Conservation (phyloP, 1,140 invertebrate species). For the Leptestheria dahalacensis region DNA sequence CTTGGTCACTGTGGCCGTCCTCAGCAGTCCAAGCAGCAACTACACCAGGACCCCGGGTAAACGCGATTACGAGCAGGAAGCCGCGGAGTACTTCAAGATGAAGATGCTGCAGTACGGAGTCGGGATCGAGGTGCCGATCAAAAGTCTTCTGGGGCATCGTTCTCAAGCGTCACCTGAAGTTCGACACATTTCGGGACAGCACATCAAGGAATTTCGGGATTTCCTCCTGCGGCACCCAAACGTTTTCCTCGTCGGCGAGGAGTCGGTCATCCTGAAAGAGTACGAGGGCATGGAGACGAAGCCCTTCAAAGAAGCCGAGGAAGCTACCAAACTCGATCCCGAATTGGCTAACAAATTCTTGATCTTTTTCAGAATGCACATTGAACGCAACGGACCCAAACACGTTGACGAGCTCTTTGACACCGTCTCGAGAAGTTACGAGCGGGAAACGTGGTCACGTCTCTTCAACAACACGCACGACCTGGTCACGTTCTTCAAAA, state of each 20-base stretch:
- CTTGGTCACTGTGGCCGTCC: constrained; percentile 43
- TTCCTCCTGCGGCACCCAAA: constrained; percentile 73
- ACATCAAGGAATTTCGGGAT: constrained; percentile 84
- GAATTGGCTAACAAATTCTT: constrained; percentile 26
- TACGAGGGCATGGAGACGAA: constrained; percentile 42
- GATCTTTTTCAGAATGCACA: constrained; percentile 58
- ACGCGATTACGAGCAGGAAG: constrained; percentile 77
- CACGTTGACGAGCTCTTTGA: constrained; percentile 72
- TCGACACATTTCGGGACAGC: constrained; percentile 80
- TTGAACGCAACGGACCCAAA: constrained; percentile 60
- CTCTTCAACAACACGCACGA: constrained; percentile 76
- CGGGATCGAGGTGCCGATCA: constrained; percentile 80
- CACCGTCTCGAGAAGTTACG: constrained; percentile 46
- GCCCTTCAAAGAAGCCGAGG: constrained; percentile 42
- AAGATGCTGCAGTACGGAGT: constrained; percentile 78
- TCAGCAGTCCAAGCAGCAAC: constrained; percentile 26
- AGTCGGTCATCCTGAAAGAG: constrained; percentile 56
- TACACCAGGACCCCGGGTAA: constrained; percentile 36
- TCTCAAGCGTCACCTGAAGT: constrained; percentile 84
- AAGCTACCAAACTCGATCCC: constrained; percentile 13
- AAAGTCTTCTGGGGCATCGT: constrained; percentile 77
- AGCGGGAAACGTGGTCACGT: constrained; percentile 41
- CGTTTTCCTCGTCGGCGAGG: constrained; percentile 71
- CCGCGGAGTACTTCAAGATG: constrained; percentile 84
- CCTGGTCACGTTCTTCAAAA: constrained; percentile 68